Conservation (phyloP, 2,888 invertebrate species). For the Idaea dimidiata region DNA sequence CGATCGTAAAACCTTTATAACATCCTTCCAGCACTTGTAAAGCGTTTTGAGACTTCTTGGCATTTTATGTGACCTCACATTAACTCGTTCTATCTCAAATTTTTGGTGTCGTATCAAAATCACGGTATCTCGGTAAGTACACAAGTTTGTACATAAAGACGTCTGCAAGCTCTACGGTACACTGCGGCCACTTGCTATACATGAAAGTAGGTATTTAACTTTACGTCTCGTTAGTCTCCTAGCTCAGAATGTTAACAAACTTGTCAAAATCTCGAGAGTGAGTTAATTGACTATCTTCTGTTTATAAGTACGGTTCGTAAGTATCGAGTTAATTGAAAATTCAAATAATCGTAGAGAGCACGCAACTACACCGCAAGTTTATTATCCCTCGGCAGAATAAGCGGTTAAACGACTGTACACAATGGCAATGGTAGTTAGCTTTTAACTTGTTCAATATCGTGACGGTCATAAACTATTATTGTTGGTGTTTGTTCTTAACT, state of each 20-base stretch:
- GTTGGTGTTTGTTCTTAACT: slow-evolving; percentile 36
- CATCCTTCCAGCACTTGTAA: slow-evolving; percentile 80
- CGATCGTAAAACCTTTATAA: slow-evolving; percentile 79
- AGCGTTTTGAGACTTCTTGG: slow-evolving; percentile 71
- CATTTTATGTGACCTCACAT: slow-evolving; percentile 69
- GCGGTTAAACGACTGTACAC: slow-evolving; percentile 17
- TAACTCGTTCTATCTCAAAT: slow-evolving; percentile 55
- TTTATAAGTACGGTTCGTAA: slow-evolving; percentile 4
- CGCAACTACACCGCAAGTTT: slow-evolving; percentile 2
- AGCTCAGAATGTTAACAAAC: slow-evolving; percentile 25
- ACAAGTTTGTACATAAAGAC: slow-evolving; percentile 54
- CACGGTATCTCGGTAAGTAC: slow-evolving; percentile 41
- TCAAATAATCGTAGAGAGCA: background rate
- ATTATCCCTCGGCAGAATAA: slow-evolving; percentile 16
- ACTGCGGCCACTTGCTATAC: slow-evolving; percentile 38
- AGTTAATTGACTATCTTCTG: slow-evolving; percentile 12
- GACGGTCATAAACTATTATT: slow-evolving; percentile 34
- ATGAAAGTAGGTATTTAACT: slow-evolving; percentile 51
- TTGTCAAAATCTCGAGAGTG: slow-evolving; percentile 17
- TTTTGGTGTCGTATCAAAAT: slow-evolving; percentile 48
- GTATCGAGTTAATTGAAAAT: slow-evolving; percentile 12
- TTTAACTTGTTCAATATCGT: slow-evolving; percentile 25
- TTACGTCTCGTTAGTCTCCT: slow-evolving; percentile 47
- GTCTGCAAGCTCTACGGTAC: slow-evolving; percentile 36
- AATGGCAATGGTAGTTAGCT: slow-evolving; percentile 17